phyloP scores from a whole-genome alignment of 92 coral and sea anemone genomes.

The Porites rus region DNA sequence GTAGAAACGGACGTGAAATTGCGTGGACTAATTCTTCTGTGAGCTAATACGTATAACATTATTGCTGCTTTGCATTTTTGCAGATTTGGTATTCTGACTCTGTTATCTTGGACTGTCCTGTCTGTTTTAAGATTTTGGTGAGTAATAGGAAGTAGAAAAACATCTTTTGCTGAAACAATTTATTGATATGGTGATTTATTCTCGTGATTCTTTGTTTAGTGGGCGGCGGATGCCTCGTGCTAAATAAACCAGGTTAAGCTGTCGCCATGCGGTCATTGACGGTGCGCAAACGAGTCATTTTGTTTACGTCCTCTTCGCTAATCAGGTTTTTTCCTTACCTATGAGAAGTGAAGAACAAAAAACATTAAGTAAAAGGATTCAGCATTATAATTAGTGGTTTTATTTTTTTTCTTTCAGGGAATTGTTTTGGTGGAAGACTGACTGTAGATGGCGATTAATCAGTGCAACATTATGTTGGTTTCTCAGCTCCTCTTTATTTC shows the following conservation, averaged over 20 bases:
- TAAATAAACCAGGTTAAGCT: too few relatives aligned
- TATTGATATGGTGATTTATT: too few relatives aligned
- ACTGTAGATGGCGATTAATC: constrained; percentile 5
- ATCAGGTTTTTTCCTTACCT: too few relatives aligned
- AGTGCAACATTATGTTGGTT: not conserved
- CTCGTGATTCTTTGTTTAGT: too few relatives aligned
- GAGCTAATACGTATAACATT: too few relatives aligned
- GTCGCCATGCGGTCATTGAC: too few relatives aligned
- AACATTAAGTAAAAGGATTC: not conserved
- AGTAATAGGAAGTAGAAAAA: not conserved
- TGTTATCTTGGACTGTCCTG: constrained; percentile 21
- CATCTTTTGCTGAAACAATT: too few relatives aligned
- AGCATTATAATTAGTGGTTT: not conserved
- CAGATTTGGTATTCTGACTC: constrained; percentile 29
- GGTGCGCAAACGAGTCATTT: too few relatives aligned
- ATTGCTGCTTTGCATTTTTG: not conserved
- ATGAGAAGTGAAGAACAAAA: not conserved
- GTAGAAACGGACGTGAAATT: too few relatives aligned
- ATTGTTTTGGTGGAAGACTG: constrained; percentile 18
- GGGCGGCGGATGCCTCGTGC: too few relatives aligned
- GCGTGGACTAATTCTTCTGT: too few relatives aligned
- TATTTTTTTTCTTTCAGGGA: constrained; percentile 18
- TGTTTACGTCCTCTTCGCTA: too few relatives aligned
- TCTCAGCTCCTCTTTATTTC: not conserved
- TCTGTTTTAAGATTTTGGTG: constrained; percentile 29